A percentile compares a stretch with the other conserved stretches of the same genome.
Conservation (phyloP, 1,140 invertebrate species). For the Zophobas atratus region DNA sequence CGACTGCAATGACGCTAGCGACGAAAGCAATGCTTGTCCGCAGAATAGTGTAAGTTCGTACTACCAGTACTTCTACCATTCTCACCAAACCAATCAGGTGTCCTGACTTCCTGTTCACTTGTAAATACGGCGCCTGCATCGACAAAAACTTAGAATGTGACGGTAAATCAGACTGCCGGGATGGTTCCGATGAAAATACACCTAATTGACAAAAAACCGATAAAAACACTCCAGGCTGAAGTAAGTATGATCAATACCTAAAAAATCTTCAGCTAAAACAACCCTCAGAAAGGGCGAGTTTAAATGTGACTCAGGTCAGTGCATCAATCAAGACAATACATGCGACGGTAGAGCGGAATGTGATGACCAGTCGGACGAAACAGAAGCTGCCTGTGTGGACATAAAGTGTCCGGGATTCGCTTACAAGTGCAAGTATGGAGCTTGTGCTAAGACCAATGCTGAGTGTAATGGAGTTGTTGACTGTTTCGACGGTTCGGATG, state of each 20-base stretch:
- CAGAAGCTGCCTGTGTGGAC: conserved; percentile 60
- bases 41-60: conserved; percentile 2
- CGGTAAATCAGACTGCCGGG: conserved; percentile 72
- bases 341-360: conserved; percentile 72
- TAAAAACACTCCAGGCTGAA: conserved; percentile 47
- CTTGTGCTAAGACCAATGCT: conserved; percentile 59
- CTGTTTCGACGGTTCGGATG: conserved; percentile 82
- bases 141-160: conserved; percentile 71
- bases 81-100: conserved; percentile 52
- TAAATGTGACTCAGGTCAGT: conserved; percentile 72
- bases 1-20: conserved; percentile 80
- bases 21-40: conserved; percentile 70
- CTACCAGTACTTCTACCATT: background rate
- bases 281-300: conserved; percentile 66
- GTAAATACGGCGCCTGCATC: conserved; percentile 73
- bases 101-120: conserved; percentile 68
- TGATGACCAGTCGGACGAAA: conserved; percentile 77
- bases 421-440: conserved; percentile 63
- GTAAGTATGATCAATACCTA: conserved; percentile 21
- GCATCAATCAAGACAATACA: conserved; percentile 71
- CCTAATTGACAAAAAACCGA: background rate
- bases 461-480: conserved; percentile 74
- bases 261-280: background rate
- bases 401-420: conserved; percentile 57
- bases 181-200: conserved; percentile 72